Conservation (phyloP, 2,113 vertebrate species). For the Podocnemis expansa region DNA sequence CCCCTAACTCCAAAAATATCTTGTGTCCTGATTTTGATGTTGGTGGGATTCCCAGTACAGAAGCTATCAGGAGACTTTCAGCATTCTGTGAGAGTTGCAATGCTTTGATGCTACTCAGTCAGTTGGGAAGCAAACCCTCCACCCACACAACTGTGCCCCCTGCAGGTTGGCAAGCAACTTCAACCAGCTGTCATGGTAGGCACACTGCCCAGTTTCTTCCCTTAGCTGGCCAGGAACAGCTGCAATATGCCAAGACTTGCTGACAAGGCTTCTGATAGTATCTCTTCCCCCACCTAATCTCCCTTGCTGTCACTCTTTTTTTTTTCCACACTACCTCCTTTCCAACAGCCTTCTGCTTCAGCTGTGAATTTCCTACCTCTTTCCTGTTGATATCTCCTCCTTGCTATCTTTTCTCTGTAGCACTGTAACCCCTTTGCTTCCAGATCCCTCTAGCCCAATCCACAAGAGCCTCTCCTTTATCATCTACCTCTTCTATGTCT, state of each 20-base stretch:
- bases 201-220: not conserved
- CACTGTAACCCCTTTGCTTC: not conserved
- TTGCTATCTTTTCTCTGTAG: not conserved
- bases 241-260: not conserved
- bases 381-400: not conserved
- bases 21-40: not conserved
- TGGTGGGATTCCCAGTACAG: not conserved
- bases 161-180: not conserved
- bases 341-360: not conserved
- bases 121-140: not conserved
- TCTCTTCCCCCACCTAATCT: not conserved
- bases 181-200: not conserved
- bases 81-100: not conserved
- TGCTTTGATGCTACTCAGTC: not conserved
- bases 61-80: not conserved
- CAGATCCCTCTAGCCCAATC: not conserved
- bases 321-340: not conserved
- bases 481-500: fast-evolving
- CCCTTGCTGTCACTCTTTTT: not conserved
- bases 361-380: not conserved
- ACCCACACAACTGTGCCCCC: not conserved
- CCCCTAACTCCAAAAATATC: not conserved
- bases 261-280: not conserved
- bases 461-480: not conserved
- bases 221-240: not conserved